Conservation (phyloP, 2,113 vertebrate genomes). For the Ameiurus melas region DNA sequence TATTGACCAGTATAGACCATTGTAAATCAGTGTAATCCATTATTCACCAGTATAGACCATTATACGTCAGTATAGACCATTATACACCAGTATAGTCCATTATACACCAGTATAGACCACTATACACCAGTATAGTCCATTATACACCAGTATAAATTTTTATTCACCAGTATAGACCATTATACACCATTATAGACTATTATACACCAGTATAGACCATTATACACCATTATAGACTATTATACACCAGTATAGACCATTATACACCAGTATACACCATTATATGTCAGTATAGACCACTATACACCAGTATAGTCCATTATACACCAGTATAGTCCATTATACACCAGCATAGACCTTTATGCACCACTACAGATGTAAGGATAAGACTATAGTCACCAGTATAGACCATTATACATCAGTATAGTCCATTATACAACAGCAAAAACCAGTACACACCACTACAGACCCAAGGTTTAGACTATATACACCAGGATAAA, state of each 20-base stretch:
- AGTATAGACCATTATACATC: neutral
- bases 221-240: no score
- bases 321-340: no score
- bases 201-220: no score
- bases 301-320: no score
- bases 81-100: no score
- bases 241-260: neutral
- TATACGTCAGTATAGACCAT: no score
- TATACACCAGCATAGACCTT: no score
- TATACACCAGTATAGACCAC: neutral
- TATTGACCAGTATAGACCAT: neutral
- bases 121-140: neutral
- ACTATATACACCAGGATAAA: neutral
- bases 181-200: no score
- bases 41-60: no score
- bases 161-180: neutral
- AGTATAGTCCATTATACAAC: neutral
- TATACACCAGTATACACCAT: neutral
- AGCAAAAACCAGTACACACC: neutral
- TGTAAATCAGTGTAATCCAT: no score
- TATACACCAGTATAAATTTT: neutral
- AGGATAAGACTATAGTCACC: no score
- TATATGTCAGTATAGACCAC: no score
- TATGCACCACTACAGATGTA: neutral
- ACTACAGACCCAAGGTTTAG: neutral